Evolutionary conservation across 2,888 invertebrate species (phyloP), one percentile per base, ranked within the genome.

Genomic region (Chrysina gloriosa): DNA sequence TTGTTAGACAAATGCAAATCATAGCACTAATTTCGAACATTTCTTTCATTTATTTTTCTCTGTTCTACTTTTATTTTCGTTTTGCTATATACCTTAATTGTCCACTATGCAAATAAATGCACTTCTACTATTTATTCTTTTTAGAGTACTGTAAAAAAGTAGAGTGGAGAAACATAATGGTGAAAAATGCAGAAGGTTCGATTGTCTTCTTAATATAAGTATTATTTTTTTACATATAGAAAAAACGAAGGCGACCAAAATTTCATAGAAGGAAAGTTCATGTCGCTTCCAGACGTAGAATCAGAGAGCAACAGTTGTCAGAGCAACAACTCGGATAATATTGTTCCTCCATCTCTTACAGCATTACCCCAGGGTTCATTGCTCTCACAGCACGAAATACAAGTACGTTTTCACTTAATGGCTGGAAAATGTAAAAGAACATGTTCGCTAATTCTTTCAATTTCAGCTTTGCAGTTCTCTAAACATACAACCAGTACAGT

Each of bases 181-280:
- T n/a, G n/a, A n/a, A n/a, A n/a, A n/a, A n/a, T n/a, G n/a, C n/a
- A n/a, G n/a, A n/a, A n/a, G n/a, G n/a, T n/a, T n/a, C n/a, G n/a
- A n/a, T n/a, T n/a, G n/a, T n/a, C n/a, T n/a, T 36, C 58, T 16
- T 58, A 16, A 31, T 36, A 23, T 39, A 42, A 39, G 5, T 58
- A 39, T 66, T 29, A 16, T 14, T 64, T 39, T 27, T 48, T 56
- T 19, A 42, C 14, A 16, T 36, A 69, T 84, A 91, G 91, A 91
- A 90, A 89, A 88, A 89, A 85, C 84, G 90, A 89, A 88, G 87
- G 85, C 87, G 89, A 84, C 89, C 91, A 85, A 92, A 91, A 85
- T 93, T 94, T 88, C 90, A 93, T 86, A 88, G 93, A 88, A 90
- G 92, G 88, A 95, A 95, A 86, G 89, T 92, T 85, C 94, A 94